phyloP scores from a whole-genome alignment of 2,113 vertebrate genomes.

The Jaculus jaculus region DNA sequence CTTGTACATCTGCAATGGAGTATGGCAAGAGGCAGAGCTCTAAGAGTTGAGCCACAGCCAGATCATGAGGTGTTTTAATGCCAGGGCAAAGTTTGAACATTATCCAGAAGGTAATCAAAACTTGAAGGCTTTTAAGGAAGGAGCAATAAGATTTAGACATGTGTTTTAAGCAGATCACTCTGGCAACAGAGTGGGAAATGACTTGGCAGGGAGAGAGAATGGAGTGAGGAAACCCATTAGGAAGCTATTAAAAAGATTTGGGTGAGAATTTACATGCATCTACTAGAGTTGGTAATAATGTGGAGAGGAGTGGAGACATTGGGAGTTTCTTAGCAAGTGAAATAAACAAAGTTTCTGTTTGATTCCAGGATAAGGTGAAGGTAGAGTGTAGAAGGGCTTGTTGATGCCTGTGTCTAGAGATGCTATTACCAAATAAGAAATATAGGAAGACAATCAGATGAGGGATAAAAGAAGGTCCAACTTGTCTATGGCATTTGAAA shows the following conservation, averaged over 20 bases:
- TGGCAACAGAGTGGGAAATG: conserved; percentile 54
- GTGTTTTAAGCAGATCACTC: conserved; percentile 66
- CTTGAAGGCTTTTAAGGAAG: conserved; percentile 75
- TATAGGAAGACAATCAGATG: not conserved
- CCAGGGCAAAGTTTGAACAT: conserved; percentile 52
- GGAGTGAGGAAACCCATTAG: conserved; percentile 59
- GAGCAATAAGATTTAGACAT: conserved; percentile 54
- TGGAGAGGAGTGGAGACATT: conserved; percentile 15
- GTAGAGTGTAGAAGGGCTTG: conserved; percentile 4
- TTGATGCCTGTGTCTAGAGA: not conserved
- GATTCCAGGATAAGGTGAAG: conserved; percentile 33
- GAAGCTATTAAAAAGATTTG: conserved; percentile 65
- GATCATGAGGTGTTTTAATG: conserved; percentile 42
- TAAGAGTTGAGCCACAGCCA: conserved; percentile 7
- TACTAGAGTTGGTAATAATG: not conserved
- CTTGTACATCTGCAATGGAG: conserved; percentile 7
- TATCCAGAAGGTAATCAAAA: conserved; percentile 63
- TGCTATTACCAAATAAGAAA: not conserved
- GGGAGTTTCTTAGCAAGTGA: conserved; percentile 50
- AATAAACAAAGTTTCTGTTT: conserved; percentile 40
- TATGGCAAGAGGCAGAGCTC: not conserved
- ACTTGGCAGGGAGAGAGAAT: conserved; percentile 40
- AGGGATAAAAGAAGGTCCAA: not conserved
- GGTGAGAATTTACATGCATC: conserved; percentile 67
- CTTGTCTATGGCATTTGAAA: conserved; percentile 26